phyloP scores from a whole-genome alignment of 2,888 invertebrate species.

The Pollenia angustigena region DNA sequence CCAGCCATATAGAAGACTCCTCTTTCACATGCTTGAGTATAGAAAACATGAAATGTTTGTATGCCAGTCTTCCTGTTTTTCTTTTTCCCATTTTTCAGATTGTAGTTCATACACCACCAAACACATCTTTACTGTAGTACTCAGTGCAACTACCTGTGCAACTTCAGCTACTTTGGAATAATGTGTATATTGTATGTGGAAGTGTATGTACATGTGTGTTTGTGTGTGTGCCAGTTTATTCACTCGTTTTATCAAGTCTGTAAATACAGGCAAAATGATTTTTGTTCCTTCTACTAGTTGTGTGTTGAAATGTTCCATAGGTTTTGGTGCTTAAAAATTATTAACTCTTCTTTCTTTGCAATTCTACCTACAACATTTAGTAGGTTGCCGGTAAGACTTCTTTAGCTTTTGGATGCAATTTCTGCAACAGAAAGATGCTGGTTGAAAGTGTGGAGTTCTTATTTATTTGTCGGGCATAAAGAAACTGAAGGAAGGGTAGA shows the following conservation, averaged over 20 bases:
- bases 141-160: slow-evolving; percentile 2
- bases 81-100: slow-evolving; percentile 2
- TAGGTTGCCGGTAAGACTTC: slow-evolving; percentile 45
- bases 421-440: slow-evolving; percentile 35
- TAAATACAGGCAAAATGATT: slow-evolving; percentile 67
- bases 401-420: slow-evolving; percentile 44
- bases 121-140: slow-evolving; percentile 37
- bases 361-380: slow-evolving; percentile 22
- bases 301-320: slow-evolving; percentile 50
- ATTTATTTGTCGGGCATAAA: neutral
- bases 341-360: slow-evolving; percentile 46
- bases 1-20: neutral
- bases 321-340: slow-evolving; percentile 60
- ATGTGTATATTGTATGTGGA: slow-evolving; percentile 17
- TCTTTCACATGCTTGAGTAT: slow-evolving; percentile 2
- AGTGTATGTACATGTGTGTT: slow-evolving; percentile 3
- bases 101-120: slow-evolving; percentile 20
- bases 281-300: slow-evolving; percentile 18
- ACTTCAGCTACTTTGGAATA: slow-evolving; percentile 8
- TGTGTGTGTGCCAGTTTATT: slow-evolving; percentile 9
- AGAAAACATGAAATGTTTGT: slow-evolving; percentile 32
- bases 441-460: neutral
- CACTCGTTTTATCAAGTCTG: slow-evolving; percentile 59
- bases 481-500: neutral
- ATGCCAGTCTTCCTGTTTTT: slow-evolving; percentile 10